Percentiles rank a stretch among this genome's conserved stretches.
Evolutionary conservation across 2,113 vertebrate species (phyloP).

Genomic region (Tichodroma muraria): DNA sequence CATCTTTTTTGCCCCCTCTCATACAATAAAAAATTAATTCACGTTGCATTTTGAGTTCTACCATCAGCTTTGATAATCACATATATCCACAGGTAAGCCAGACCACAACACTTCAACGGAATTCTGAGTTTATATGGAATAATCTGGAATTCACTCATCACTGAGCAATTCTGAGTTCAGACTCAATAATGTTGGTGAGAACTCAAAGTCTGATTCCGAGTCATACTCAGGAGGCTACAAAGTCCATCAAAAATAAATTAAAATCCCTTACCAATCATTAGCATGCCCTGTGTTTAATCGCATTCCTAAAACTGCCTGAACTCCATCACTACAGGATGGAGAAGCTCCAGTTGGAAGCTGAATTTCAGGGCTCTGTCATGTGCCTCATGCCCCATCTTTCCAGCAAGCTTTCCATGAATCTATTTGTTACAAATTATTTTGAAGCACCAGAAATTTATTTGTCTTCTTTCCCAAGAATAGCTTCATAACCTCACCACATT

Average conservation of each 20-base stretch:
- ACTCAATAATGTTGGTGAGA: accelerated
- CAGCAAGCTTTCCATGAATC: background rate
- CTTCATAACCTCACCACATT: background rate
- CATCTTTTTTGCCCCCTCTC: background rate
- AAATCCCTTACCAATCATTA: background rate
- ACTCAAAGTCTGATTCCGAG: background rate
- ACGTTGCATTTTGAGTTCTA: background rate
- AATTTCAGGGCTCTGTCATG: background rate
- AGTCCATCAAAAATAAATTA: background rate
- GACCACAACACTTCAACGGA: background rate
- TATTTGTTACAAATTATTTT: background rate
- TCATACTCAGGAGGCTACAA: background rate
- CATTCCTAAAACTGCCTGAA: background rate
- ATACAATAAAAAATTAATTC: background rate
- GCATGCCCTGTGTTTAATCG: background rate
- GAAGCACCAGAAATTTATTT: background rate
- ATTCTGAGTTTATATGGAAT: background rate
- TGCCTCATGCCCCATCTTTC: background rate
- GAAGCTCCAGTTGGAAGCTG: background rate
- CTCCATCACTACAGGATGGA: background rate
- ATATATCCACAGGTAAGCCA: background rate
- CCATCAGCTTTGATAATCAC: background rate
- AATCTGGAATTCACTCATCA: background rate
- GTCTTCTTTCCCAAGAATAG: background rate
- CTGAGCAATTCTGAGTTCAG: background rate